Evolutionary conservation across 2,888 invertebrate genomes (phyloP).

Genomic region (Campoplex nolae): DNA sequence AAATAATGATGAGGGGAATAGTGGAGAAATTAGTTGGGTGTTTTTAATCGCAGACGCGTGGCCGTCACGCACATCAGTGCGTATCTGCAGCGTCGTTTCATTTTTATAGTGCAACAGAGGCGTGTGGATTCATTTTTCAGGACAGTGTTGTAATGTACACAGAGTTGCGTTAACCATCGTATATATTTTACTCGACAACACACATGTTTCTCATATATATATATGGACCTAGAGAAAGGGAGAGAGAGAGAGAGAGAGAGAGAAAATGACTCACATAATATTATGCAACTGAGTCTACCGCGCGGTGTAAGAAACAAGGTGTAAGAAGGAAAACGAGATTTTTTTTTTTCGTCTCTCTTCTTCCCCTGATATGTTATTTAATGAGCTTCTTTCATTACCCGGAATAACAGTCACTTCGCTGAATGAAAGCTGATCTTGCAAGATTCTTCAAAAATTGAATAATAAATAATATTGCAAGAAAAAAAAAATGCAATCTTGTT

Average conservation of each 20-base stretch:
- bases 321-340: slow-evolving; percentile 9
- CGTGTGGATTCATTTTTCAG: slow-evolving; percentile 56
- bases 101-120: slow-evolving; percentile 11
- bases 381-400: not conserved
- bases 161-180: slow-evolving; percentile 45
- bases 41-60: slow-evolving; percentile 69
- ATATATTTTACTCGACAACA: slow-evolving; percentile 19
- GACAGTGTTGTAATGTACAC: slow-evolving; percentile 22
- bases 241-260: slow-evolving; percentile 2
- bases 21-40: slow-evolving; percentile 57
- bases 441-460: not conserved
- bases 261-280: slow-evolving; percentile 9
- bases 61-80: slow-evolving; percentile 69
- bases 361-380: not conserved
- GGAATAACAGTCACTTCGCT: not conserved
- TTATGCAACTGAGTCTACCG: slow-evolving; percentile 67
- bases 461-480: too few relatives aligned
- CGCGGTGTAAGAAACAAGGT: slow-evolving; percentile 28
- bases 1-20: slow-evolving; percentile 13
- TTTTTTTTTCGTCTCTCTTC: not conserved
- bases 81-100: slow-evolving; percentile 54
- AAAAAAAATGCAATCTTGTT: too few relatives aligned
- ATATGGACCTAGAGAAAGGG: not conserved
- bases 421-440: not conserved
- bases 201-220: slow-evolving; percentile 1